These are phyloP conservation scores for Oedothorax gibbosus DNA, from an alignment of 1,140 invertebrate species.

Conservation along the genomic window DNA sequence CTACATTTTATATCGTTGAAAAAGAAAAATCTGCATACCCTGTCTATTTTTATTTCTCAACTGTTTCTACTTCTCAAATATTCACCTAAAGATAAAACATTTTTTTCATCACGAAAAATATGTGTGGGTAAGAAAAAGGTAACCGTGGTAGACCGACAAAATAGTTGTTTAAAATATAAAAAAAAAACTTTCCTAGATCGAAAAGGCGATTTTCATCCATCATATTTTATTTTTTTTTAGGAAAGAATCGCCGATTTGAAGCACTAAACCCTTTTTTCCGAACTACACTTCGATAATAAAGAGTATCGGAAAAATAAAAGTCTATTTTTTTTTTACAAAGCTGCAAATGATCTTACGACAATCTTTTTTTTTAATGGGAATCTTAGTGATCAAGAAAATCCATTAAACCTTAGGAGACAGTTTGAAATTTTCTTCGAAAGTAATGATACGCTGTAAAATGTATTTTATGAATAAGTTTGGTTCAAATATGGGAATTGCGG, in stretches of 20 bases:
- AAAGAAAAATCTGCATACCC: no score
- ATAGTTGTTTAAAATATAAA: constrained; percentile 6
- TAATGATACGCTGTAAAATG: no score
- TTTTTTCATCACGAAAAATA: not conserved
- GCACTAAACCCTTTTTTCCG: constrained; percentile 18
- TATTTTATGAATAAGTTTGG: no score
- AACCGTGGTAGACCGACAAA: not conserved
- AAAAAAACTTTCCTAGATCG: constrained; percentile 11
- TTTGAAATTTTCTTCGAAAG: not conserved
- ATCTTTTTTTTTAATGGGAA: constrained; percentile 17
- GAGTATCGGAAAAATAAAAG: constrained; percentile 9
- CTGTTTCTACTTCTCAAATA: no score
- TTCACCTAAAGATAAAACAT: no score
- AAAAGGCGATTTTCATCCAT: constrained; percentile 32
- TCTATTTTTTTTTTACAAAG: constrained; percentile 6
- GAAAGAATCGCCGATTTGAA: constrained; percentile 35
- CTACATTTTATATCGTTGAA: no score
- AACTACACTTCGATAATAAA: constrained; percentile 30
- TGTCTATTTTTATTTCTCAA: no score
- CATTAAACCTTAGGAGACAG: not conserved
- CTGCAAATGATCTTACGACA: constrained; percentile 2
- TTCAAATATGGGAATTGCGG: no score
- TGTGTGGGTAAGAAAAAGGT: not conserved
- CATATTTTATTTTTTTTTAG: constrained; percentile 14
- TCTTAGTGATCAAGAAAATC: constrained; percentile 6